phyloP scores from a whole-genome alignment of 2,113 vertebrate genomes.

The Lepidothrix coronata region DNA sequence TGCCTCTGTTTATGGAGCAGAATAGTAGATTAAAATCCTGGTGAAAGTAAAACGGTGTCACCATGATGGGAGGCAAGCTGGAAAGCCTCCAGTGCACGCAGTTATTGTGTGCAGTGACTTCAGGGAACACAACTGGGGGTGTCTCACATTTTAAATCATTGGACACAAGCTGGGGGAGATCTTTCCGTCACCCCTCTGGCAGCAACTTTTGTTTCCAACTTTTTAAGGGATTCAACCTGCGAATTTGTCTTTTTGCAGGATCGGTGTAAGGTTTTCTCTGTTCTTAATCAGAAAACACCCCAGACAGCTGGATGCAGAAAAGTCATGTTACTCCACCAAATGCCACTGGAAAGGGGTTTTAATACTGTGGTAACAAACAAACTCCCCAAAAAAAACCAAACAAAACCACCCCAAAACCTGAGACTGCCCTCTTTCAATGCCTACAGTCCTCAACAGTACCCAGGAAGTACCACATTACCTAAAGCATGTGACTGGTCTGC shows the following conservation, averaged over 20 bases:
- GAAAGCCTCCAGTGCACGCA: background rate
- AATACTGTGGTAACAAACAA: background rate
- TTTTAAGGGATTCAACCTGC: background rate
- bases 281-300: background rate
- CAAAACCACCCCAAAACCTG: background rate
- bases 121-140: background rate
- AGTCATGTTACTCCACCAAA: background rate
- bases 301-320: background rate
- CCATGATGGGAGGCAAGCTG: background rate
- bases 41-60: background rate
- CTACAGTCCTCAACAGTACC: background rate
- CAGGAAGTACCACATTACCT: background rate
- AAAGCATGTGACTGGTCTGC: background rate
- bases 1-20: background rate
- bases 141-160: background rate
- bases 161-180: background rate
- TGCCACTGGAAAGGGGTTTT: background rate
- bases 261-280: background rate
- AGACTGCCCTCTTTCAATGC: background rate
- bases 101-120: background rate
- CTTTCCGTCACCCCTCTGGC: background rate
- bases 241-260: background rate
- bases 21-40: background rate
- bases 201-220: background rate
- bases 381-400: rapidly evolving